Evolutionary conservation across 2,888 invertebrate species (phyloP).

Genomic region (Oscheius sp.): DNA sequence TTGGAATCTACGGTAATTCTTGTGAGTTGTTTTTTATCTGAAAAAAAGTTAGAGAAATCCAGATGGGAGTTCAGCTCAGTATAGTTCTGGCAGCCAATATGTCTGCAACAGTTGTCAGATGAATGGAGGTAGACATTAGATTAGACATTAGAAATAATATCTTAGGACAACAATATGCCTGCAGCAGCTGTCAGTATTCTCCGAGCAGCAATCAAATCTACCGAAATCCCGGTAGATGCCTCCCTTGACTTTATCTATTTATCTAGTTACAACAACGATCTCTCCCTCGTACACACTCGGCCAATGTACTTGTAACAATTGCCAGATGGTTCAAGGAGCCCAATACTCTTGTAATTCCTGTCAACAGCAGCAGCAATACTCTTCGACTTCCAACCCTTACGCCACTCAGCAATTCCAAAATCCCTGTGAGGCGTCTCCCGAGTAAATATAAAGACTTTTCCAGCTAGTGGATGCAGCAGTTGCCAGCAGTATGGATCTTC

Average conservation of each 20-base stretch:
- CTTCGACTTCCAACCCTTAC: background rate
- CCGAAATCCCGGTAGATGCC: background rate
- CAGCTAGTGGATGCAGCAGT: background rate
- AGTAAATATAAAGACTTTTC: background rate
- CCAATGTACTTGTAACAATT: conserved; percentile 11
- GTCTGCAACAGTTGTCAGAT: conserved; percentile 7
- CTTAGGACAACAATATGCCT: too few relatives aligned
- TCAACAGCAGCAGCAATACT: background rate
- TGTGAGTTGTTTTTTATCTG: background rate
- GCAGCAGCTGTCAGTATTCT: conserved; percentile 19
- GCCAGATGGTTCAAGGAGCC: background rate
- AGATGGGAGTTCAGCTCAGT: background rate
- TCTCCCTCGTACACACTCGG: background rate
- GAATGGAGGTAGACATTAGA: too few relatives aligned
- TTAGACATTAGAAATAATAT: too few relatives aligned
- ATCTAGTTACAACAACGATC: background rate
- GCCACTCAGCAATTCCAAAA: background rate
- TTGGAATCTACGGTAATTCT: background rate
- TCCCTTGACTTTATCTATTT: background rate
- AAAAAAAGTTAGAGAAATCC: background rate
- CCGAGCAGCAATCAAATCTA: too few relatives aligned
- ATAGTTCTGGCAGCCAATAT: background rate
- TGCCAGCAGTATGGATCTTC: background rate
- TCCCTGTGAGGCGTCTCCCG: background rate
- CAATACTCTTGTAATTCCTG: conserved; percentile 12